phyloP scores from a whole-genome alignment of 2,113 vertebrate species.

The Vulpes ferrilata region DNA sequence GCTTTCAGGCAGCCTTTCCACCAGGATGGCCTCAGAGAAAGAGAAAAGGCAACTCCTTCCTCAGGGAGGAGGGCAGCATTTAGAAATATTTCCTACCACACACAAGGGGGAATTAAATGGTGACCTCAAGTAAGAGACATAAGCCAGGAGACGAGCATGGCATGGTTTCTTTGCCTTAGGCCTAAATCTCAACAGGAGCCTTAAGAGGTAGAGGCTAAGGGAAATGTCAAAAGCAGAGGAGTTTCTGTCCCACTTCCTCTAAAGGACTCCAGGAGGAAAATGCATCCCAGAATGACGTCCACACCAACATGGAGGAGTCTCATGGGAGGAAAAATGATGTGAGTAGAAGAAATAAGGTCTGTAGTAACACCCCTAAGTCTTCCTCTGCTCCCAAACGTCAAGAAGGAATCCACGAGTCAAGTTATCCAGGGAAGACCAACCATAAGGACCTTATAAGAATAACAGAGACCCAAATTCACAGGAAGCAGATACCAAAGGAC shows the following conservation, averaged over 20 bases:
- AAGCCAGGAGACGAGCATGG: background rate
- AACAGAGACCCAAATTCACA: background rate
- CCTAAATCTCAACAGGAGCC: conserved; percentile 12
- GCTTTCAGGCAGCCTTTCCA: background rate
- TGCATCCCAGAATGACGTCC: background rate
- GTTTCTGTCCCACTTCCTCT: background rate
- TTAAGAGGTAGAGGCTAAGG: background rate
- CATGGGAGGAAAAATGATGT: background rate
- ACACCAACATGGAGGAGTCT: background rate
- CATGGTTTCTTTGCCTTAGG: background rate
- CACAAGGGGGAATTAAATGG: background rate
- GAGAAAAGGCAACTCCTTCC: background rate
- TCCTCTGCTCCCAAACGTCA: background rate
- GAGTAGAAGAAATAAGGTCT: conserved; percentile 6
- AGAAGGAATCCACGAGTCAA: background rate
- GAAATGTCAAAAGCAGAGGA: background rate
- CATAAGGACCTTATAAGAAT: background rate
- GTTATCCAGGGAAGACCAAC: background rate
- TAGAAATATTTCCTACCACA: conserved; percentile 14
- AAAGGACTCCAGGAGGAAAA: background rate
- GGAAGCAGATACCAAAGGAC: background rate
- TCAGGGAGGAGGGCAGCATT: background rate
- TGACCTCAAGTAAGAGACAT: background rate
- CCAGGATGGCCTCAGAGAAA: background rate
- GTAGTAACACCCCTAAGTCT: background rate